Evolutionary conservation across 1,140 invertebrate genomes (phyloP), one percentile per base, ranked within the genome.

Genomic region (Coelopa frigida): DNA sequence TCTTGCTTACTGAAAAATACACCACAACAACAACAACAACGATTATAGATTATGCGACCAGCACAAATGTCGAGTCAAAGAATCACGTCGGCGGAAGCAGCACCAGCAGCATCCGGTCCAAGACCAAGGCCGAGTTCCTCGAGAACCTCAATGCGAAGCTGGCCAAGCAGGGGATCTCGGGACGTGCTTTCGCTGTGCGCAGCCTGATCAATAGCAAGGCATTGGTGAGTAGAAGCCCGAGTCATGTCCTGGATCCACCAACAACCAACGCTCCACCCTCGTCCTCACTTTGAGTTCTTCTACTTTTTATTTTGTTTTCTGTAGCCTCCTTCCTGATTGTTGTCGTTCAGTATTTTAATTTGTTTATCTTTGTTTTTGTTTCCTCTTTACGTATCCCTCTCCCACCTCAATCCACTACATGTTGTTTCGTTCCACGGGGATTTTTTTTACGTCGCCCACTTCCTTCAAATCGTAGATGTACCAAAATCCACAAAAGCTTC

Each of bases 141-240:
- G 82, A 86, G 67, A 85, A 81, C 55, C 68, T 87, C 32, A 87
- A 85, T 55, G 82, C 82, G 8, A 87, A 85, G 50, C 70, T 87
- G 48, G 78, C 83, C 38, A 77, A 81, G 48, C 75, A 77, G 57
- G 74, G 77, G 58, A 71, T 73, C 36, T 77, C 72, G 45, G 75
- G 45, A 62, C 73, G 53, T 57, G 74, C 73, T 59, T 66, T 63
- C 53, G 65, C 74, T 50, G 75, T 81, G 42, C 58, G 81, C 51
- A 77, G 81, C 55, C 69, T 78, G 39, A 81, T 82, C 49, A 82
- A 81, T 56, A 78, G 77, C 46, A 79, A 77, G 62, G 77, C 79
- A 47, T 77, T 81, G 75, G 80, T 81, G 61, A 63, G 62, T 52
- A 35, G 20, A 26, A 39, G 12, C 29, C 46, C 5, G 14, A 15